phyloP scores from a whole-genome alignment of 2,888 invertebrate genomes.

The Uropetala carovei region DNA sequence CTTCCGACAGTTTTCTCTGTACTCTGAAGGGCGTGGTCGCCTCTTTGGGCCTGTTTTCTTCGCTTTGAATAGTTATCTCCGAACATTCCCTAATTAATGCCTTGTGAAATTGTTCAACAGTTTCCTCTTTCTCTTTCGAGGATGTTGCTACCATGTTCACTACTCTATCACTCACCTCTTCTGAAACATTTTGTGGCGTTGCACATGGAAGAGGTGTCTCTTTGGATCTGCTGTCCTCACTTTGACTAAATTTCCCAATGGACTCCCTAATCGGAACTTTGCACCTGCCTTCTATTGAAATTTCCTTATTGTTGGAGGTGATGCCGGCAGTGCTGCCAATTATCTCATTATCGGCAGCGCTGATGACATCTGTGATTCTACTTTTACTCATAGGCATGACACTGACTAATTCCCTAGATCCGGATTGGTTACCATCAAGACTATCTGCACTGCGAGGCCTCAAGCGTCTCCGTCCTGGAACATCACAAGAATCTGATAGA shows the following conservation, averaged over 20 bases:
- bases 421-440: slow-evolving; percentile 37
- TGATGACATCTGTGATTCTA: not conserved
- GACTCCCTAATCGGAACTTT: slow-evolving; percentile 13
- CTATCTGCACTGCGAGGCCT: slow-evolving; percentile 55
- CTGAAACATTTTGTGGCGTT: not conserved
- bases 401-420: not conserved
- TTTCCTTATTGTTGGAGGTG: slow-evolving; percentile 14
- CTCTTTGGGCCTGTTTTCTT: not conserved
- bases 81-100: slow-evolving; percentile 1
- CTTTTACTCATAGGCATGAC: not conserved
- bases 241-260: not conserved
- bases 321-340: not conserved
- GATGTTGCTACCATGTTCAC: not conserved
- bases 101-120: not conserved
- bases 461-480: slow-evolving; percentile 43
- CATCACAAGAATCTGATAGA: slow-evolving; percentile 11
- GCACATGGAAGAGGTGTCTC: slow-evolving; percentile 11
- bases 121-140: slow-evolving; percentile 4
- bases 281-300: not conserved
- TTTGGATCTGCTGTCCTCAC: not conserved
- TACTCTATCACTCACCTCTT: not conserved
- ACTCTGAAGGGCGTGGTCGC: not conserved
- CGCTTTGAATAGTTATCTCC: not conserved
- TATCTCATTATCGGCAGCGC: not conserved
- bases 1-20: slow-evolving; percentile 25